phyloP scores from a whole-genome alignment of 2,113 vertebrate species.

The Noturus placidus region DNA sequence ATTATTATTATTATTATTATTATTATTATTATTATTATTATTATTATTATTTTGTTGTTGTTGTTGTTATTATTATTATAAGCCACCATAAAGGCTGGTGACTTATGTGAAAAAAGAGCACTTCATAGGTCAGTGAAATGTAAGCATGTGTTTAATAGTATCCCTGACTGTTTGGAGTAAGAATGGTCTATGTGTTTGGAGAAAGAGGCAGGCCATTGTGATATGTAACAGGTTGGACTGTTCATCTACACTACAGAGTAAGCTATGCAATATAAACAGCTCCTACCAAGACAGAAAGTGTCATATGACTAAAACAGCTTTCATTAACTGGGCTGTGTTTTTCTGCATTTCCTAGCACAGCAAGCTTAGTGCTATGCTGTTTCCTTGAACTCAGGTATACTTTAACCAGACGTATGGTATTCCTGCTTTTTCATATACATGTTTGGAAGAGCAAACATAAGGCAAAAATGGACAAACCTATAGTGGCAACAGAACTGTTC shows the following conservation, averaged over 20 bases:
- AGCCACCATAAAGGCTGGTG: slow-evolving; percentile 56
- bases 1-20: slow-evolving; percentile 47
- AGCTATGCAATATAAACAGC: slow-evolving; percentile 23
- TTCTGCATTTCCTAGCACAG: slow-evolving; percentile 18
- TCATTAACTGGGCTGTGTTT: slow-evolving; percentile 31
- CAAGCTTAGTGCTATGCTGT: slow-evolving; percentile 23
- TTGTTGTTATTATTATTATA: slow-evolving; percentile 40
- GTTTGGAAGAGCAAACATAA: slow-evolving; percentile 50
- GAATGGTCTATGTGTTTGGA: slow-evolving; percentile 32
- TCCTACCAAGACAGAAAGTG: slow-evolving; percentile 18
- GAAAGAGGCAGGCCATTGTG: slow-evolving; percentile 30
- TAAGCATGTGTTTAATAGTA: slow-evolving; percentile 54
- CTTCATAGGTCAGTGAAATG: slow-evolving; percentile 57
- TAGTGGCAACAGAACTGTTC: slow-evolving; percentile 49
- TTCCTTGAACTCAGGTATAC: slow-evolving; percentile 14
- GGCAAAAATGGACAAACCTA: slow-evolving; percentile 60
- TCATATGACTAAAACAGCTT: slow-evolving; percentile 31
- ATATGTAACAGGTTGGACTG: slow-evolving; percentile 42
- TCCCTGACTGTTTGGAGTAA: slow-evolving; percentile 45
- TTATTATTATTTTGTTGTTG: slow-evolving; percentile 50
- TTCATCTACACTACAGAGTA: slow-evolving; percentile 31
- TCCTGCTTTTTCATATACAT: slow-evolving; percentile 48
- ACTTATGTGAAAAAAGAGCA: slow-evolving; percentile 54
- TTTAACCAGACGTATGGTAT: slow-evolving; percentile 56
- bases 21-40: slow-evolving; percentile 48